Evolutionary conservation across 2,797 vertebrate genomes (phyloP).

Genomic region (Triplophysa bombifrons): DNA sequence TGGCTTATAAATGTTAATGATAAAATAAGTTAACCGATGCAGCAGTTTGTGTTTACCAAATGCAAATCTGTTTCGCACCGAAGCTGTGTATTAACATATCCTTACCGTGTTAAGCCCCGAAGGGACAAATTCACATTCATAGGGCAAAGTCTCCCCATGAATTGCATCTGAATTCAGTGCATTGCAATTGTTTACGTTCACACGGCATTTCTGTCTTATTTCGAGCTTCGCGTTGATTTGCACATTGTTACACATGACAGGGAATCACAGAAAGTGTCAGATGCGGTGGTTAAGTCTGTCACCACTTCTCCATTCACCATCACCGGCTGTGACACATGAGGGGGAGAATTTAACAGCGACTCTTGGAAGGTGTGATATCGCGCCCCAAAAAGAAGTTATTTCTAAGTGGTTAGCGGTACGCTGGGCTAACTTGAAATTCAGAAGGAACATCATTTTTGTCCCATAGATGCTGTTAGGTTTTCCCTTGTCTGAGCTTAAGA

Average conservation of each 20-base stretch:
- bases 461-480: not conserved
- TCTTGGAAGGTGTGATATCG: not conserved
- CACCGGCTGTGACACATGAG: not conserved
- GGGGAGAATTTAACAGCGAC: slow-evolving; percentile 1
- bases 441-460: not conserved
- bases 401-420: not conserved
- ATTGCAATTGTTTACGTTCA: not conserved
- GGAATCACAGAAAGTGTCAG: slow-evolving; percentile 6
- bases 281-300: slow-evolving; percentile 17
- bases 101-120: not conserved
- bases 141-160: not conserved
- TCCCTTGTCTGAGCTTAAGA: not conserved
- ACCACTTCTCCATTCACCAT: slow-evolving; percentile 9
- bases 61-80: not conserved
- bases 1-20: not conserved
- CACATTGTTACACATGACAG: not conserved
- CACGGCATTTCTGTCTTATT: not conserved
- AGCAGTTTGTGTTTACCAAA: not conserved
- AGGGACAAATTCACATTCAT: not conserved
- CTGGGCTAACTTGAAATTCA: not conserved
- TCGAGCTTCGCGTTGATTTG: slow-evolving; percentile 1
- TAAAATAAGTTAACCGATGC: not conserved
- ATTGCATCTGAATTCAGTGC: not conserved
- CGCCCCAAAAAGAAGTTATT: not conserved
- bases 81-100: not conserved